phyloP scores from a whole-genome alignment of 2,797 vertebrate genomes.

The Oreortyx pictus region DNA sequence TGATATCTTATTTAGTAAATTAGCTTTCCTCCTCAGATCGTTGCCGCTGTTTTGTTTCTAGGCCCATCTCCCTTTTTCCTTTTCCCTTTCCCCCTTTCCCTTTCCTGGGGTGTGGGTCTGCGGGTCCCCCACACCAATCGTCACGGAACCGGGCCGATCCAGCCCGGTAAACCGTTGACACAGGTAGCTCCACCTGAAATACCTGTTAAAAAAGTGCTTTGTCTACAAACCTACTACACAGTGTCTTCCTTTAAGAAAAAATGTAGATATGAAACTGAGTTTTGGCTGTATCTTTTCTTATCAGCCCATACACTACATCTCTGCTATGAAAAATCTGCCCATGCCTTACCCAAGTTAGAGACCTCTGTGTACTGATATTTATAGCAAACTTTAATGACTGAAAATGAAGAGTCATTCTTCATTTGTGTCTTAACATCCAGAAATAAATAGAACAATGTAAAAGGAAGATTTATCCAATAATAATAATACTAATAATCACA shows the following conservation, averaged over 20 bases:
- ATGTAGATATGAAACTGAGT: not conserved
- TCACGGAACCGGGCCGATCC: too few species aligned
- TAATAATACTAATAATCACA: not conserved
- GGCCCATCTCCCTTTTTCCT: too few species aligned
- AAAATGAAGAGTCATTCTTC: not conserved
- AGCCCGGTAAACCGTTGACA: too few species aligned
- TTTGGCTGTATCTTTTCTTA: not conserved
- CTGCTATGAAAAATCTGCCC: not conserved
- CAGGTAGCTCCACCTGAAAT: not conserved
- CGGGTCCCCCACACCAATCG: too few species aligned
- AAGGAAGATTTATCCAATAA: not conserved
- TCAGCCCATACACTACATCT: not conserved
- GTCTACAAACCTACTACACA: not conserved
- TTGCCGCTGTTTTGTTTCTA: too few species aligned
- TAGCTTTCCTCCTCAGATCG: too few species aligned
- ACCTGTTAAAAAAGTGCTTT: not conserved
- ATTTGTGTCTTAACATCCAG: not conserved
- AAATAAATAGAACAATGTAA: not conserved
- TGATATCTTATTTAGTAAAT: too few species aligned
- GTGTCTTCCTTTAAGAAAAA: not conserved
- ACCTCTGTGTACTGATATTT: not conserved
- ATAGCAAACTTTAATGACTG: not conserved
- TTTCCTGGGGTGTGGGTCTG: too few species aligned
- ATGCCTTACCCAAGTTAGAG: not conserved
- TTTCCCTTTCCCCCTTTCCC: too few species aligned